Evolutionary conservation across 2,113 vertebrate species (phyloP), one percentile per base, ranked within the genome.

Genomic region (Peucedramus taeniatus): DNA sequence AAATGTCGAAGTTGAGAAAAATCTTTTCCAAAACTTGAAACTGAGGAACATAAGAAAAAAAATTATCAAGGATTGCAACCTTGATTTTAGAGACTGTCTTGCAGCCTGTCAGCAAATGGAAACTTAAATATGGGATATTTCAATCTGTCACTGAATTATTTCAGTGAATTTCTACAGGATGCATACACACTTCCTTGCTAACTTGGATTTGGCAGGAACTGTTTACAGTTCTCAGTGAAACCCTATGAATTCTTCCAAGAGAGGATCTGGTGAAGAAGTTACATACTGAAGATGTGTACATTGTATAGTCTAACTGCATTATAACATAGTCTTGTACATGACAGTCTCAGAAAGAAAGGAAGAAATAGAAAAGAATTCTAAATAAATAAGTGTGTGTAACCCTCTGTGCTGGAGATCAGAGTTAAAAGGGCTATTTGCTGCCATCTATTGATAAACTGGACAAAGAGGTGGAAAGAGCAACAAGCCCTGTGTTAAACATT

Each of bases 381-480:
- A 74, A 53, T 28, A 75, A 65, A 35, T 24, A 59, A 19, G 14
- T 17, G 4, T 33, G 6, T 31, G 5, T 26, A 63, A 82, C 57
- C 39, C 22, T 64, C 40, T 44, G 61, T 22, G n/a, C 13, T 76
- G 28, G 37, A 85, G 56, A 87, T 44, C 27, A 63, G 53, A 93
- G 65, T 57, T 64, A 95, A 91, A 87, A 75, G 95, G 83, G 69
- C 57, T 85, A 60, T 96, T 95, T 96, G 92, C 92, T 96, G 94
- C 94, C 92, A 94, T 85, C 93, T 97, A 79, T 93, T 95, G 95
- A 91, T 94, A 44, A 91, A 57, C 27, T 64, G 74, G 53, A 68
- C 81, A 82, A 81, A 75, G 56, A 82, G 13, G 44, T 71, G 22
- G 57, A 60, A 90, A 64, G 37, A 76, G 8, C 21, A 82, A 39